phyloP scores from a whole-genome alignment of 2,113 vertebrate species.

The Clarias batrachus region DNA sequence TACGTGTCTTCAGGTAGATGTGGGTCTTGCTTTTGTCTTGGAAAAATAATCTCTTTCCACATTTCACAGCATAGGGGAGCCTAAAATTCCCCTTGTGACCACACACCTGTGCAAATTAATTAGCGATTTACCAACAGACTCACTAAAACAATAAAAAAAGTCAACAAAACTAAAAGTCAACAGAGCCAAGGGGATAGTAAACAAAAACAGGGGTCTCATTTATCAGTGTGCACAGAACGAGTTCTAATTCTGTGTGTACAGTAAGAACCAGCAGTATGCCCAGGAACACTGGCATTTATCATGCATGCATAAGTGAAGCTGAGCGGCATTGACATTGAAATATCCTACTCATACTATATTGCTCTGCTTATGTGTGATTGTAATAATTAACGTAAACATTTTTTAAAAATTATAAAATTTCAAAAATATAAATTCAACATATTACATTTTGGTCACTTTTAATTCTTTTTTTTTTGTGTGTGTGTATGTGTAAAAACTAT shows the following conservation, averaged over 20 bases:
- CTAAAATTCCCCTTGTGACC: not conserved
- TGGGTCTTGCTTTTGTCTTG: not conserved
- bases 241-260: not conserved
- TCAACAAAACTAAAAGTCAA: not conserved
- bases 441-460: no score
- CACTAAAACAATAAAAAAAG: conserved; percentile 12
- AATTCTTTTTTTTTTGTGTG: no score
- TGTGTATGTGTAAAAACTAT: no score
- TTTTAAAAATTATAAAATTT: no score
- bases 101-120: conserved; percentile 1
- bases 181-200: conserved; percentile 6
- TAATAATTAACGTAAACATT: not conserved
- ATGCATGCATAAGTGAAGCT: not conserved
- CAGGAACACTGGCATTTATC: not conserved
- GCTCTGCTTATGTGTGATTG: not conserved
- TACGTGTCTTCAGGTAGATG: not conserved
- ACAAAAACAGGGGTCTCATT: not conserved
- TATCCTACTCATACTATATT: not conserved
- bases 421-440: no score
- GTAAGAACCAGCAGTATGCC: not conserved
- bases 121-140: not conserved
- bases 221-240: conserved; percentile 9
- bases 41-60: not conserved
- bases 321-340: not conserved
- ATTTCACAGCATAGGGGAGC: not conserved